Base-by-base conservation (phyloP, 1,140 invertebrate species). In the Drosophila sp. region DNA sequence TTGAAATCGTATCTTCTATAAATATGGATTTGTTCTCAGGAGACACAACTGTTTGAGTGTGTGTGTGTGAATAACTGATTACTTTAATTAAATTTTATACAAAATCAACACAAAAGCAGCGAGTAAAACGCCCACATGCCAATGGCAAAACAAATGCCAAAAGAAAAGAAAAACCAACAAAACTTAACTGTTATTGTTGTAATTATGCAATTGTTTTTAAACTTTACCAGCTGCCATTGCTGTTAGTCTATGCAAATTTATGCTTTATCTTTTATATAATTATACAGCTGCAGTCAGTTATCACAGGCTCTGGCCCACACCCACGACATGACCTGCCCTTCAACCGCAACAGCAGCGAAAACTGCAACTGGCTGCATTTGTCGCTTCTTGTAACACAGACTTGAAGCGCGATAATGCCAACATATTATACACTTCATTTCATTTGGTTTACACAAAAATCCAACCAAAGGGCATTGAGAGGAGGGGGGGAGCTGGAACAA, bases 111-210 rank as follows among this genome's bases (percentile, higher is more conserved):
- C 30, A 57, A 57, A 57, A 35, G n/a, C 17, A 17, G n/a, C 55
- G 8, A 56, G 25, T 5, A 58, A 35, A 38, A 58, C 56, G 56
- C 56, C 56, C 56, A 58, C 56, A 58, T 58, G 56, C 56, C 56
- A 58, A 58, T 58, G 56, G 56, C 56, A 38, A 58, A 58, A 58
- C 32, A 58, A 58, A 58, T 58, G 56, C 56, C 56, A 58, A 58
- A 57, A 58, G 25, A 10, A 57, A 32, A 56, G 11, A 30, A 33
- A 23, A 25, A 50, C 17, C 55, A 57, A 57, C 29, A 57, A 32
- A 33, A 58, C 6, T 38, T 33, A 33, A 58, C 56, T 58, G 56
- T 58, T 58, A 58, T 58, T 58, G 56, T 58, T 58, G 56, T 38
- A 38, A 58, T 35, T 23, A 58, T 58, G 56, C 56, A 58, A 58